phyloP scores from a whole-genome alignment of 2,888 invertebrate genomes.

The Trachelus stipa region DNA sequence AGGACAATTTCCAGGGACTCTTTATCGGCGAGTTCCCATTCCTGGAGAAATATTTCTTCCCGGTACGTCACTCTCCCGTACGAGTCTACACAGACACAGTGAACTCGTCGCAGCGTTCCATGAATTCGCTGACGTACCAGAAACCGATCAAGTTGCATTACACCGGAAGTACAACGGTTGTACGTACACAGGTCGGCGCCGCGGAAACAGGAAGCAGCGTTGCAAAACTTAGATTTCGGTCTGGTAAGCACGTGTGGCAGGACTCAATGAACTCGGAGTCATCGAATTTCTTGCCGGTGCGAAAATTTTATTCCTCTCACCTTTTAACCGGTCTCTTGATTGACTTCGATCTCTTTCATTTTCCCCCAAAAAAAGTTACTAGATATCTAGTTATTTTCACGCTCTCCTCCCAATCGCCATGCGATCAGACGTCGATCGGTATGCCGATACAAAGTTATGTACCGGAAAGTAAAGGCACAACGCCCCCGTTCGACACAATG shows the following conservation, averaged over 20 bases:
- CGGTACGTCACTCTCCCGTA: background rate
- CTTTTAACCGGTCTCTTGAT: too few species aligned
- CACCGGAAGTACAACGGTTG: constrained; percentile 33
- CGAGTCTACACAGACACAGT: constrained; percentile 16
- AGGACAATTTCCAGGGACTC: background rate
- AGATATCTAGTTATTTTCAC: background rate
- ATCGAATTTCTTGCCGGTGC: constrained; percentile 18
- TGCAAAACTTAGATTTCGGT: constrained; percentile 46
- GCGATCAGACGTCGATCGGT: background rate
- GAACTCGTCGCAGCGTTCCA: constrained; percentile 32
- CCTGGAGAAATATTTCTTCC: background rate
- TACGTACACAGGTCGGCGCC: constrained; percentile 37
- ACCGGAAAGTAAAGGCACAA: constrained; percentile 16
- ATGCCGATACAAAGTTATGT: background rate
- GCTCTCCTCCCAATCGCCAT: background rate
- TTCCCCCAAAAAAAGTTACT: background rate
- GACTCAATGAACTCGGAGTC: constrained; percentile 21
- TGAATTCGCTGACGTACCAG: constrained; percentile 50
- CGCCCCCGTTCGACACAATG: constrained; percentile 31
- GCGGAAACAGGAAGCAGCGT: constrained; percentile 57
- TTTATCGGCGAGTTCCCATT: background rate
- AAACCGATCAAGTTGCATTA: constrained; percentile 52
- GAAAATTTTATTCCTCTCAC: background rate
- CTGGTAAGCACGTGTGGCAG: constrained; percentile 18
- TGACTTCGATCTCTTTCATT: too few species aligned